phyloP scores from a whole-genome alignment of 2,888 invertebrate genomes.

The Andrena camellia region DNA sequence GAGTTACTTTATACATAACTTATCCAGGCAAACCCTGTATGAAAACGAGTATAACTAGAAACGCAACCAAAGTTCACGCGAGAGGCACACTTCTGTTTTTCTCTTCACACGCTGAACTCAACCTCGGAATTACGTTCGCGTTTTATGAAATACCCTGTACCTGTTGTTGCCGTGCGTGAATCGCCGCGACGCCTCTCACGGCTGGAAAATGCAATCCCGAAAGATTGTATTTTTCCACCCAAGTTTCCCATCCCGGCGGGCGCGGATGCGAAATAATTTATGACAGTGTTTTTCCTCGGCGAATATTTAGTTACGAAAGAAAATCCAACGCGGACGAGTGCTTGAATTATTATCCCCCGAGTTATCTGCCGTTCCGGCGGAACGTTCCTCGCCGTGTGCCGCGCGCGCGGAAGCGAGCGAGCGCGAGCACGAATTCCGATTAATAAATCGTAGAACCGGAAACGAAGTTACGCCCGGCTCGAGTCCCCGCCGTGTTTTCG shows the following conservation, averaged over 20 bases:
- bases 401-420: slow-evolving; percentile 1
- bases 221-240: slow-evolving; percentile 50
- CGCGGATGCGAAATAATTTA: slow-evolving; percentile 40
- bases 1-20: no score
- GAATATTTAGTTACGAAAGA: slow-evolving; percentile 57
- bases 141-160: not conserved
- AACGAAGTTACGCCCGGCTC: slow-evolving; percentile 38
- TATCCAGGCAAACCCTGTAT: no score
- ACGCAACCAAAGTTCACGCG: not conserved
- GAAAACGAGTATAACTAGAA: no score
- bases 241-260: slow-evolving; percentile 11
- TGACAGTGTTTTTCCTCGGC: slow-evolving; percentile 47
- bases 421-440: slow-evolving; percentile 26
- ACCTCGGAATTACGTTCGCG: not conserved
- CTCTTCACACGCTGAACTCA: not conserved
- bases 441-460: slow-evolving; percentile 51
- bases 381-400: slow-evolving; percentile 10
- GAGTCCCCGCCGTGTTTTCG: slow-evolving; percentile 10
- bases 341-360: slow-evolving; percentile 48
- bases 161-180: slow-evolving; percentile 2
- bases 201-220: slow-evolving; percentile 36
- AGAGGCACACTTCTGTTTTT: not conserved
- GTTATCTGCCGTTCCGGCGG: slow-evolving; percentile 35
- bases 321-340: slow-evolving; percentile 44
- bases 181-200: slow-evolving; percentile 4